A percentile compares a stretch with the other conserved stretches of the same genome.
Conservation (phyloP, 1,140 invertebrate genomes). For the Aradophagus sp. region DNA sequence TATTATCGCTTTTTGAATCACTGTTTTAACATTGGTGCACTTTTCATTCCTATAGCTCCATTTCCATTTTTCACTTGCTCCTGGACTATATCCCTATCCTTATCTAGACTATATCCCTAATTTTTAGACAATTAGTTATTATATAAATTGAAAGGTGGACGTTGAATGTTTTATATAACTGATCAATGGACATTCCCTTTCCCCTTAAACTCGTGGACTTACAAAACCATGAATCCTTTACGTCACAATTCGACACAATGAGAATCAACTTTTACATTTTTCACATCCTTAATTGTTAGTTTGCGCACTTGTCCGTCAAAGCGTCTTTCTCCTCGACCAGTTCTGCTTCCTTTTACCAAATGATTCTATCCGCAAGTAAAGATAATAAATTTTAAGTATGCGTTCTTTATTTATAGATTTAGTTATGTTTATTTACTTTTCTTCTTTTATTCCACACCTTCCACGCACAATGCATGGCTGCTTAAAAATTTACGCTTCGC, state of each 20-base stretch:
- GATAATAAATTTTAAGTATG: conserved; percentile 53
- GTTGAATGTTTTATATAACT: conserved; percentile 14
- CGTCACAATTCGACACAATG: conserved; percentile 39
- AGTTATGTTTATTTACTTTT: too few relatives aligned
- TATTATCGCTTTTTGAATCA: conserved; percentile 42
- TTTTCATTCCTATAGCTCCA: conserved; percentile 33
- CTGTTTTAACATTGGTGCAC: conserved; percentile 14
- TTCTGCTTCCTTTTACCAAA: conserved; percentile 19
- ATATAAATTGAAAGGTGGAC: conserved; percentile 23
- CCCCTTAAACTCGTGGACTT: conserved; percentile 25
- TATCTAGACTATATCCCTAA: too few relatives aligned
- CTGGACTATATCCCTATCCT: neutral
- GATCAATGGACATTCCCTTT: conserved; percentile 41
- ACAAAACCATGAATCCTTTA: conserved; percentile 28
- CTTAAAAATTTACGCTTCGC: conserved; percentile 47
- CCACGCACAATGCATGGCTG: conserved; percentile 59
- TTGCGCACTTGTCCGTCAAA: conserved; percentile 26
- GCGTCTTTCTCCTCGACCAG: conserved; percentile 10
- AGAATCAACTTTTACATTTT: conserved; percentile 44
- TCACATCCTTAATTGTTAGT: conserved; percentile 49
- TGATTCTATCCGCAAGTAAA: conserved; percentile 34
- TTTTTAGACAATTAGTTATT: too few relatives aligned
- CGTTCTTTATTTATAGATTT: conserved; percentile 32
- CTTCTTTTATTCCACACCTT: too few relatives aligned
- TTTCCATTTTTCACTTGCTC: too few relatives aligned